phyloP scores from a whole-genome alignment of 2,888 invertebrate species.

The Drosophila gaucha region DNA sequence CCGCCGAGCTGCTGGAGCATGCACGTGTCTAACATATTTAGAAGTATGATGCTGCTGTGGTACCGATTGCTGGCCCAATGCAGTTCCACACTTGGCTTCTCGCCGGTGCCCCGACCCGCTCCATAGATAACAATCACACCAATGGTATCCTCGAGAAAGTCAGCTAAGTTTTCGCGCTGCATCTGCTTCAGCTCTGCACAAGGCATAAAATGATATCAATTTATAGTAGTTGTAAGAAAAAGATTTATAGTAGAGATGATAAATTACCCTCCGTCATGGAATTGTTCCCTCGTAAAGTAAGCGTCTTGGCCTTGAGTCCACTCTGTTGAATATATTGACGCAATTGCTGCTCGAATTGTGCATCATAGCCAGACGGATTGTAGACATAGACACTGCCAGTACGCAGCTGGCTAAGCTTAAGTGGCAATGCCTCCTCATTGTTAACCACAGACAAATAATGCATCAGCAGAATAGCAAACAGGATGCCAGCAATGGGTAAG shows the following conservation, averaged over 20 bases:
- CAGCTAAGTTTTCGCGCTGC: slow-evolving; percentile 76
- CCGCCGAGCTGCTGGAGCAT: slow-evolving; percentile 81
- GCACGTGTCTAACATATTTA: slow-evolving; percentile 85
- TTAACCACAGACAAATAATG: slow-evolving; percentile 67
- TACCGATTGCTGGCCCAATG: slow-evolving; percentile 85
- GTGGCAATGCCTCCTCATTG: slow-evolving; percentile 63
- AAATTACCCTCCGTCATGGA: slow-evolving; percentile 27
- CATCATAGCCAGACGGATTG: slow-evolving; percentile 48
- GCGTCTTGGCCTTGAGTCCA: slow-evolving; percentile 57
- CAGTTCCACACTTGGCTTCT: slow-evolving; percentile 69
- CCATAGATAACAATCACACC: slow-evolving; percentile 72
- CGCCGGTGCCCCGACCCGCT: slow-evolving; percentile 21
- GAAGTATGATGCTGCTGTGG: slow-evolving; percentile 86
- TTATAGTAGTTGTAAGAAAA: slow-evolving; percentile 6
- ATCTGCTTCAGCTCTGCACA: slow-evolving; percentile 71
- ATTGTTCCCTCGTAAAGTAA: slow-evolving; percentile 40
- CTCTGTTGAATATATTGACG: slow-evolving; percentile 62
- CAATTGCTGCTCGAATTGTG: slow-evolving; percentile 57
- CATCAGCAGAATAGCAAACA: slow-evolving; percentile 74
- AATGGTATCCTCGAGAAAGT: slow-evolving; percentile 81
- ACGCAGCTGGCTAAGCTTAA: slow-evolving; percentile 72
- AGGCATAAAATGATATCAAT: too few species aligned
- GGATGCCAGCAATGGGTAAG: slow-evolving; percentile 68
- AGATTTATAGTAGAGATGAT: background rate
- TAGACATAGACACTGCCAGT: slow-evolving; percentile 72